phyloP scores from a whole-genome alignment of 1,140 invertebrate genomes.

The Lethocerus indicus region DNA sequence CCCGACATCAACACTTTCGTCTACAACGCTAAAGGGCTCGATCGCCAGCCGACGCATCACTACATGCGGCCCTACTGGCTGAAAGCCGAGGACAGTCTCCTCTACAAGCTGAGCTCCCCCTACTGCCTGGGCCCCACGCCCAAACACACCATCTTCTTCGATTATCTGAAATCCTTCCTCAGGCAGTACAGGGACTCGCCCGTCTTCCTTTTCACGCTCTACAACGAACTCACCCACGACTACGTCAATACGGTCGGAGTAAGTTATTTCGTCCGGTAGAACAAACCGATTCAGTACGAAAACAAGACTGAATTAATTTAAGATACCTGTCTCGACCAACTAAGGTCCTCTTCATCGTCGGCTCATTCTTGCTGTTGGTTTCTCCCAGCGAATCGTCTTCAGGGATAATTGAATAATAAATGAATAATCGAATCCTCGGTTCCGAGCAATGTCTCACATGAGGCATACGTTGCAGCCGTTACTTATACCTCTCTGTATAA shows the following conservation, averaged over 20 bases:
- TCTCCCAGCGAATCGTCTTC: too few relatives aligned
- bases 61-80: constrained; percentile 27
- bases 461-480: too few relatives aligned
- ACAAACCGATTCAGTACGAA: too few relatives aligned
- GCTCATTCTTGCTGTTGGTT: too few relatives aligned
- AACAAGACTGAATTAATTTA: too few relatives aligned
- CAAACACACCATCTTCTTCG: constrained; percentile 30
- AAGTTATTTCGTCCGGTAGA: constrained; percentile 9
- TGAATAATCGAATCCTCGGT: too few relatives aligned
- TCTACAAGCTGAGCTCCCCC: constrained; percentile 16
- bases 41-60: constrained; percentile 26
- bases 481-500: too few relatives aligned
- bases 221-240: constrained; percentile 34
- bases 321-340: too few relatives aligned
- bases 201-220: constrained; percentile 25
- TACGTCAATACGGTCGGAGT: constrained; percentile 27
- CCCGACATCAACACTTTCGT: constrained; percentile 36
- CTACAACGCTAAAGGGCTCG: constrained; percentile 24
- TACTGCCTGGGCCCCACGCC: constrained; percentile 31
- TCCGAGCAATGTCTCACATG: too few relatives aligned
- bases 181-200: constrained; percentile 16
- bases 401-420: too few relatives aligned
- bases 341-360: too few relatives aligned
- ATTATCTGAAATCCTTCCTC: constrained; percentile 34
- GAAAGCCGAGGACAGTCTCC: constrained; percentile 18